Base-by-base conservation (phyloP, 2,113 vertebrate species). In the Passer domesticus region DNA sequence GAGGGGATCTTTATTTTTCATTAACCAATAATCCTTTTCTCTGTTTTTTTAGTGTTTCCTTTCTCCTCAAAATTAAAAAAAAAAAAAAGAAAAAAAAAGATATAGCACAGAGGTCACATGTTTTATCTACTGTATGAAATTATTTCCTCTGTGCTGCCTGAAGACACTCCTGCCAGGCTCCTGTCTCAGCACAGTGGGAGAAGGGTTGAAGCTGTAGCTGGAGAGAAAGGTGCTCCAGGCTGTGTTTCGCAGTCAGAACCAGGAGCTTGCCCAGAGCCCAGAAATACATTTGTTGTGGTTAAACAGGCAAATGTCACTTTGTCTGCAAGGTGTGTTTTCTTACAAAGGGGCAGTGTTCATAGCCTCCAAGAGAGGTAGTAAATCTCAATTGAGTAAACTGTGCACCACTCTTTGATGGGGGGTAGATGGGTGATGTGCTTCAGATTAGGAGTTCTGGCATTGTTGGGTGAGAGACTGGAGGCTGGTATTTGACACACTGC, bases 1-100 rank as follows among this genome's bases (percentile, higher is more conserved):
- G 68, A 94, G 39, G 31, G 37, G 31, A 95, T 89, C 49, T 82
- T 91, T 82, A 72, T 60, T 95, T 95, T 95, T 93, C 70, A 93
- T 70, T 92, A 85, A 66, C 30, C 47, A 49, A 82, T 35, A 83
- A 72, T 53, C 5, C 10, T 79, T 91, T 70, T 53, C 55, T 86
- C 37, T 64, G 9, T 9, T 47, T 53, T 67, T 60, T 60, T 53
- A 49, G 59, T 82, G 46, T 33, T 68, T 56, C 53, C 11, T 72
- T 85, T 75, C 31, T 50, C 23, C 37, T 62, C 12, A 75, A 77
- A 90, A 84, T 84, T 33, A 8, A 47, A 47, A 50, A 41, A 43
- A 64, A 31, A 22, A 43, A 28, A 43, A 15, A 18, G 6, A 20
- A 30, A 24, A 37, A 59, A 59, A 33, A 49, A 30, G 21, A 27